Base-by-base conservation (phyloP, 1,140 invertebrate species). In the Aphelenchoides avenae region DNA sequence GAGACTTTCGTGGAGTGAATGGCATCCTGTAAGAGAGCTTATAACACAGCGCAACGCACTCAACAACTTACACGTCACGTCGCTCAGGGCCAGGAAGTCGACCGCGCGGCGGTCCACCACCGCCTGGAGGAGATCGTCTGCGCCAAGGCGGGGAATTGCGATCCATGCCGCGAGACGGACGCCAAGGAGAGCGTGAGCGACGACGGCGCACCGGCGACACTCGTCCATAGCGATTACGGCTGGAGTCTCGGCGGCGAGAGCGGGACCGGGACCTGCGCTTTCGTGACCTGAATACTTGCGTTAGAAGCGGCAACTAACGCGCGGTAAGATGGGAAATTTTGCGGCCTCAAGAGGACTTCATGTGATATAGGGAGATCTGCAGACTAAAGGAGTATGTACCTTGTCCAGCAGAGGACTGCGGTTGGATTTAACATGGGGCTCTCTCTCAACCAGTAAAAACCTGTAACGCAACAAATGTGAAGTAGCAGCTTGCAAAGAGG, bases 1-100 rank as follows among this genome's bases (percentile, higher is more conserved):
- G 75, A n/a, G 68, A 70, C 5, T 52, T 40, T 40, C 58, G 42
- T 11, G 73, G 62, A 27, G 67, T 63, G 66, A 75, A 75, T 13
- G 75, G 75, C 73, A 75, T 75, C n/a, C 68, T 71, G 33, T 52
- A 71, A 68, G 31, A 57, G n/a, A n/a, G n/a, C 13, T 36, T 36
- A 36, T 36, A 36, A 36, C 13, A 36, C 13, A 36, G 13, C 13
- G 48, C 13, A 48, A 50, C 13, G 13, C 36, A 41, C 20, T 13
- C 40, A 18, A 41, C 13, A 15, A 71, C 68, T 71, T 67, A 71
- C 64, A 75, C 73, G 58, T 75, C 73, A 15, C 73, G 63, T 9
- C 73, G 43, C 56, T 75, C 73, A 4, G 73, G 73, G 31, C 73
- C 73, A 11, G 73, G 73, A 1, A 75, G 57, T 37, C 74, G 71